These are phyloP conservation scores for Tinamus major DNA, from an alignment of 2,797 vertebrate genomes.

Conservation along the genomic window DNA sequence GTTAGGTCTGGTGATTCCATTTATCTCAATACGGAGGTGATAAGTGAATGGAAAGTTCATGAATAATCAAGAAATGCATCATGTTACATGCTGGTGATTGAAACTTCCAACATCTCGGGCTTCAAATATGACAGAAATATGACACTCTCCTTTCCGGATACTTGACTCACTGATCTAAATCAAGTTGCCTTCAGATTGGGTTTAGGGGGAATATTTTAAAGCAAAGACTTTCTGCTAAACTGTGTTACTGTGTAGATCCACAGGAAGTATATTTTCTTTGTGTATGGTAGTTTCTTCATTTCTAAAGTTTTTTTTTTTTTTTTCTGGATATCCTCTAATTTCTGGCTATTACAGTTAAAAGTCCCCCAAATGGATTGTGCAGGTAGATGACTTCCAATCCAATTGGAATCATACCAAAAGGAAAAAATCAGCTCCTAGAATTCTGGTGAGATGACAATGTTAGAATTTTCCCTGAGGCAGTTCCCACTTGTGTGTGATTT, in stretches of 20 bases:
- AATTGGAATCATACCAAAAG: too few species aligned
- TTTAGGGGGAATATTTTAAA: not conserved
- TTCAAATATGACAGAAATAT: not conserved
- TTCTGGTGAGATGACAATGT: not conserved
- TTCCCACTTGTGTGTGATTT: not conserved
- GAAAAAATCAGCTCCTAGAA: not conserved
- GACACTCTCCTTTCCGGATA: not conserved
- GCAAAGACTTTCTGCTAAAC: not conserved
- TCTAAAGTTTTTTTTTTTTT: not conserved
- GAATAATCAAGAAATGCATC: not conserved
- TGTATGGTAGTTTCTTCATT: not conserved
- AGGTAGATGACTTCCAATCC: not conserved
- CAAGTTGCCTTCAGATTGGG: not conserved
- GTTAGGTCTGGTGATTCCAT: not conserved
- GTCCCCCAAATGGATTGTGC: not conserved
- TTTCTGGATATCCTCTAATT: not conserved
- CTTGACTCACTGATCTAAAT: not conserved
- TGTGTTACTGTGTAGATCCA: not conserved
- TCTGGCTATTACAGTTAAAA: not conserved
- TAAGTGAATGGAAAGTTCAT: not conserved
- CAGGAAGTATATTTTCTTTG: not conserved
- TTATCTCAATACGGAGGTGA: not conserved
- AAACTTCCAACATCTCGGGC: not conserved
- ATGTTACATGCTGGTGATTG: not conserved
- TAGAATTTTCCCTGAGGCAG: not conserved